phyloP scores from a whole-genome alignment of 2,113 vertebrate species.

The Promerops cafer region DNA sequence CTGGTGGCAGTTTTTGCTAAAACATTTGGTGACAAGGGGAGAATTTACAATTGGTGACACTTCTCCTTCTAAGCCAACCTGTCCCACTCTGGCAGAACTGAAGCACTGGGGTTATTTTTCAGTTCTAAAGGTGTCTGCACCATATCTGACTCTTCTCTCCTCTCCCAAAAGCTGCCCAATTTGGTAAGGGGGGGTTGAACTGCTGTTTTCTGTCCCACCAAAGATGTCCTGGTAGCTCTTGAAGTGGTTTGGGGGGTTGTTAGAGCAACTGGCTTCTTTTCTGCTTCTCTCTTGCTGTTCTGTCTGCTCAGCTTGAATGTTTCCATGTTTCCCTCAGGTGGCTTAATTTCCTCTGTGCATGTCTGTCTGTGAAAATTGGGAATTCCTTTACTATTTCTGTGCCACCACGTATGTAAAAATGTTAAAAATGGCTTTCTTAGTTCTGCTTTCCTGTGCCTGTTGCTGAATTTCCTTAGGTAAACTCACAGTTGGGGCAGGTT shows the following conservation, averaged over 20 bases:
- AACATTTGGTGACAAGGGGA: not conserved
- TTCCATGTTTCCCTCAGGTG: slow-evolving; percentile 13
- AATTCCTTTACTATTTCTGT: not conserved
- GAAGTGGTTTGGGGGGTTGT: not conserved
- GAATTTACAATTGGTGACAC: not conserved
- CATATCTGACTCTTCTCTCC: not conserved
- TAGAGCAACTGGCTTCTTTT: not conserved
- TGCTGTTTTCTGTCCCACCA: not conserved
- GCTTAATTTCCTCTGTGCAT: slow-evolving; percentile 20
- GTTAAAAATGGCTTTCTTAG: not conserved
- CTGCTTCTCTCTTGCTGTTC: not conserved
- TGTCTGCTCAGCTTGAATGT: slow-evolving; percentile 1
- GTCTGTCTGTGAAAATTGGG: slow-evolving; percentile 19
- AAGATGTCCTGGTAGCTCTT: not conserved
- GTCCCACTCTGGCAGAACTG: not conserved
- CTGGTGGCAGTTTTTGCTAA: not conserved
- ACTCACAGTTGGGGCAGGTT: not conserved
- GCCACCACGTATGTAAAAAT: not conserved
- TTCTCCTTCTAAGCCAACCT: not conserved
- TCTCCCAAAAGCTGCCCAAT: not conserved
- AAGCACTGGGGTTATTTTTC: not conserved
- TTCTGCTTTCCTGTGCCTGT: not conserved
- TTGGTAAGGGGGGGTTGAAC: not conserved
- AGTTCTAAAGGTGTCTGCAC: not conserved
- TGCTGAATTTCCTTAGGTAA: not conserved